These are phyloP conservation scores for Sebastes umbrosus DNA, from an alignment of 2,797 vertebrate species.

Conservation along the genomic window DNA sequence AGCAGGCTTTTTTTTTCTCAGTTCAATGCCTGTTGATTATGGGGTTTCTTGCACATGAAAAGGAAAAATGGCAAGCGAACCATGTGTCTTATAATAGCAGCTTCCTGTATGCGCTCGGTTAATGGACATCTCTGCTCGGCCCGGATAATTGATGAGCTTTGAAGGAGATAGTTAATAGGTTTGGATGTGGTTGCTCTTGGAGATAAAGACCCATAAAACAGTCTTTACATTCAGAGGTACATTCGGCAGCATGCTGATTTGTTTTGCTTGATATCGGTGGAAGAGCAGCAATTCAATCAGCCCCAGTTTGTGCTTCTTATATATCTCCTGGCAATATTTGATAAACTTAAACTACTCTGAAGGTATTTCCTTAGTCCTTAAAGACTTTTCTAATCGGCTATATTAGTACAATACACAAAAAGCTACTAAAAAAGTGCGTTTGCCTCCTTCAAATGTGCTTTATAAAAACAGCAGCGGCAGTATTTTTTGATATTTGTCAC, in stretches of 20 bases:
- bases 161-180: constrained; percentile 2
- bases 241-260: background rate
- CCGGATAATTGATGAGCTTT: background rate
- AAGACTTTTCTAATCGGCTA: background rate
- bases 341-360: background rate
- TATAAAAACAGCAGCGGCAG: background rate
- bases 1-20: background rate
- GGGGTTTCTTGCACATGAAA: constrained; percentile 6
- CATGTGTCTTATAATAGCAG: constrained; percentile 1
- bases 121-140: background rate
- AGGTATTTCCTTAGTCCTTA: background rate
- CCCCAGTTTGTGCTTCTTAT: too few relatives aligned
- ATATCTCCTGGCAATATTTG: background rate
- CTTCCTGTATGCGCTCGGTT: background rate
- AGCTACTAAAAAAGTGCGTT: background rate
- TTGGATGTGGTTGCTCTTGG: background rate
- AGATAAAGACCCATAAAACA: background rate
- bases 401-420: background rate
- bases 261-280: background rate
- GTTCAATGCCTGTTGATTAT: constrained; percentile 1
- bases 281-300: background rate
- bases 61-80: background rate
- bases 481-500: background rate
- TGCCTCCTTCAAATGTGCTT: background rate
- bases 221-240: background rate